Conservation (phyloP, 1,140 invertebrate genomes). For the Ooceraea biroi region DNA sequence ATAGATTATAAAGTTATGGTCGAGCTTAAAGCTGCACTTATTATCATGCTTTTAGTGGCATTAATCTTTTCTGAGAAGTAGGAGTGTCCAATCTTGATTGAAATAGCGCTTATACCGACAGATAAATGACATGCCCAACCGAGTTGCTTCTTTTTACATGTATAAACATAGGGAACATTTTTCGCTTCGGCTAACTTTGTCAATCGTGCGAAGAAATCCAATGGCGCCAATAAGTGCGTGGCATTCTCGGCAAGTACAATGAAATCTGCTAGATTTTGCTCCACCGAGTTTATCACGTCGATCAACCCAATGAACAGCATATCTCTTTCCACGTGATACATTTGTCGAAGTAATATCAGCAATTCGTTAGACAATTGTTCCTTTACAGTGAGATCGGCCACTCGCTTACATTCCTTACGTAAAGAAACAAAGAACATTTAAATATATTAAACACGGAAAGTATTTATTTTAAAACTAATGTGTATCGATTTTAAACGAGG, state of each 20-base stretch:
- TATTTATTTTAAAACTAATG: neutral
- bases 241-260: conserved; percentile 25
- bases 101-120: conserved; percentile 3
- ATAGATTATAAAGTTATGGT: neutral
- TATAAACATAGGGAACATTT: neutral
- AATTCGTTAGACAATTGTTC: conserved; percentile 3
- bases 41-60: conserved; percentile 4
- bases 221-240: conserved; percentile 5
- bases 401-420: neutral
- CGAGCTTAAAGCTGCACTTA: no score
- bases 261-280: conserved; percentile 6
- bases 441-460: neutral
- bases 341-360: conserved; percentile 21
- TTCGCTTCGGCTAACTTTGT: neutral
- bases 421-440: neutral
- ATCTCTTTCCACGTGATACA: neutral
- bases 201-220: neutral
- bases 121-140: neutral
- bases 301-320: conserved; percentile 27
- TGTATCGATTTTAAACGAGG: neutral
- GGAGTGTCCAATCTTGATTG: conserved; percentile 14
- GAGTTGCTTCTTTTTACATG: conserved; percentile 19
- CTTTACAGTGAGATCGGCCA: neutral
- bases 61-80: conserved; percentile 34
- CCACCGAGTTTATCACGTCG: neutral